Base-by-base conservation (phyloP, 2,113 vertebrate genomes). In the Neodon shergylaensis region DNA sequence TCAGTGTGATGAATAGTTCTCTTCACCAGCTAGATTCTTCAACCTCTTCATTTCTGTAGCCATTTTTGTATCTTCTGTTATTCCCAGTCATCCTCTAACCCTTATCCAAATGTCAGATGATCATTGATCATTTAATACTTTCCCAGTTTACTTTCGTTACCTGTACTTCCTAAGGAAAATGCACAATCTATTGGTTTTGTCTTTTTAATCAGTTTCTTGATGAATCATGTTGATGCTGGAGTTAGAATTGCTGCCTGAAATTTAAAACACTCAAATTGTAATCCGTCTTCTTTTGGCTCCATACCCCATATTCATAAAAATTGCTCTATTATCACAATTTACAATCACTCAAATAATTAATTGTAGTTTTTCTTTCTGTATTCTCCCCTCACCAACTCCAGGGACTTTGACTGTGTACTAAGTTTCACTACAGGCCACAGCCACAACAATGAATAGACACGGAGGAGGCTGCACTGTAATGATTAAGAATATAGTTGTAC, bases 41-140 rank as follows among this genome's bases (percentile, higher is more conserved):
- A 22, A 11, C 36, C 39, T 47, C 70, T 47, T 44, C 14, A n/a
- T 72, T 44, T 81, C 92, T 88, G 19, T 42, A 42, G 24, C 70
- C 19, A 42, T 61, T 90, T 70, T 82, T 87, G 44, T 14, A n/a
- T 70, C 22, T 10, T 3, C 33, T 85, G 0, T 85, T 68, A 70
- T 21, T 54, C n/a, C n/a, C 39, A 52, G 17, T 61, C 42, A 54
- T 52, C 78, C 33, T 52, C 61, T 63, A 47, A 42, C 81, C 42
- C n/a, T 91, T 91, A 76, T 70, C 94, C 92, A 90, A 65, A 88
- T 65, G 44, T 65, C n/a, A 72, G 22, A 58, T 11, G 31, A 81
- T 26, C 49, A 47, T 61, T 89, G 54, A 42, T n/a, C 21, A 22
- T 91, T 36, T 36, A 89, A 31, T 74, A 39, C 31, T 87, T 78